A percentile compares a stretch with the other conserved stretches of the same genome.
Evolutionary conservation across 2,888 invertebrate species (phyloP).

Genomic region (Stenurella melanura): DNA sequence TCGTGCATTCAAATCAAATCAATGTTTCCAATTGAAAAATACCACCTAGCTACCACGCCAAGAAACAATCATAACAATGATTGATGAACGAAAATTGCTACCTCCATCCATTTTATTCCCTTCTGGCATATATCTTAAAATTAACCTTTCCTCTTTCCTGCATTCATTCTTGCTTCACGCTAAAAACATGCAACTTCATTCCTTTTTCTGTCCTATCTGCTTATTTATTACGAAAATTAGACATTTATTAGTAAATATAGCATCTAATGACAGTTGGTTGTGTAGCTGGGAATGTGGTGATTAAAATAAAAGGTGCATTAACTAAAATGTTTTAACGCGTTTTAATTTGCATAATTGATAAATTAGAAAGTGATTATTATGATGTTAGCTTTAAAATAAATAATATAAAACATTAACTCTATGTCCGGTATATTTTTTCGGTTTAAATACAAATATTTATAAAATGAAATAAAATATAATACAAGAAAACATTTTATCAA

Average conservation of each 20-base stretch:
- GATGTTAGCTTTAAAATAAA: no score
- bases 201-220: constrained; percentile 10
- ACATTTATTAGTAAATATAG: constrained; percentile 2
- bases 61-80: constrained; percentile 40
- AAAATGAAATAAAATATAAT: no score
- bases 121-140: constrained; percentile 34
- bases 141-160: constrained; percentile 34
- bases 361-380: no score
- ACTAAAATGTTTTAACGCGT: neutral
- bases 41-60: constrained; percentile 34
- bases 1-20: constrained; percentile 37
- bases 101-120: constrained; percentile 36
- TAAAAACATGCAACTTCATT: constrained; percentile 33
- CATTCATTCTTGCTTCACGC: constrained; percentile 14
- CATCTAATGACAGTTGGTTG: neutral
- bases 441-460: no score
- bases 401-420: no score
- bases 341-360: no score
- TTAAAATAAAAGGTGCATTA: neutral
- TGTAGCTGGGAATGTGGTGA: neutral
- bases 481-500: no score
- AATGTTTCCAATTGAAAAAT: constrained; percentile 35
- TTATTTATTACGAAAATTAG: constrained; percentile 13
- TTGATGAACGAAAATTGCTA: constrained; percentile 37
- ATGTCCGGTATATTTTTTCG: no score